Evolutionary conservation across 2,797 vertebrate species (phyloP), one percentile per base, ranked within the genome.

Genomic region (Centroberyx gerrardi): DNA sequence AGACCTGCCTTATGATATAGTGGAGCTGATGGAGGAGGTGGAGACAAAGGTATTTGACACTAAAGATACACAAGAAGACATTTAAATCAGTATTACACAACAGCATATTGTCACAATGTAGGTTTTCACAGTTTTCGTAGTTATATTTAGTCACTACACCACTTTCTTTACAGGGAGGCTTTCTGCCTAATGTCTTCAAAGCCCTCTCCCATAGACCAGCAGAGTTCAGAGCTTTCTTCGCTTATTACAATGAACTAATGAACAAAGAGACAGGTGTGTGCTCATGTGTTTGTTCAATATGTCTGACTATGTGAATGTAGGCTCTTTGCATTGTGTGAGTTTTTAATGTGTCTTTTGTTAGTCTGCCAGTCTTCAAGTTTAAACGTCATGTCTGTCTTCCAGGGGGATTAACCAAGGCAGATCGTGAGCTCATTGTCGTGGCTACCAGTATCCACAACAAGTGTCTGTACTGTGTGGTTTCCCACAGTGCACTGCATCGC

Each of bases 151-250:
- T 33, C 33, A 33, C 4, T 33, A 33, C 33, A 33, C 38, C 15
- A 0, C 0, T 78, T 36, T 86, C 0, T 52, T 85, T 54, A 12
- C 88, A 97, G 96, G 88, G 88, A 74, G 96, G 94, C 12, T 97
- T 96, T 93, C 82, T 98, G 78, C 96, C 97, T 4, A 97, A 97
- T 66, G 91, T 96, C 64, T 97, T 97, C 87, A 96, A 95, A 91
- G 95, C 82, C 7, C 90, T 95, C 13, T 92, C 96, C 66, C 95
- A 96, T 60, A 90, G 95, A 28, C 96, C 96, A 4, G 82, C 87
- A 22, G 97, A 97, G 89, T 98, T 98, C 86, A 93, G 96, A 86
- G 95, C 95, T 22, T 98, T 97, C 92, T 97, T 98, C 73, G 81
- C 94, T 1, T 98, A 96, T 85, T 98, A 97, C 90, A 95, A 96